Conservation (phyloP, 1,140 invertebrate genomes). For the Proales similis region DNA sequence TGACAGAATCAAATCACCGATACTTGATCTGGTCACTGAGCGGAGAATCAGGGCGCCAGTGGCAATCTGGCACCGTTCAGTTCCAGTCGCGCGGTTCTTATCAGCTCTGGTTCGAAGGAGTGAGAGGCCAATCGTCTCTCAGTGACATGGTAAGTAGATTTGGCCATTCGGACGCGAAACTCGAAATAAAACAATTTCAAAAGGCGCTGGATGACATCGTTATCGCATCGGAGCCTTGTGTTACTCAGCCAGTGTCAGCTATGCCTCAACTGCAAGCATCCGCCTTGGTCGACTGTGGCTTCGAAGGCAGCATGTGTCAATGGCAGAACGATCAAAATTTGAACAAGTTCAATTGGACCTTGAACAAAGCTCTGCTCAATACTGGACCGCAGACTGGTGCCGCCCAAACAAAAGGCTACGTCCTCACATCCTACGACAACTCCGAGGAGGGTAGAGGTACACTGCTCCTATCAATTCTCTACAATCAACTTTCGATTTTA, state of each 20-base stretch:
- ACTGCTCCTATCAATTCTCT: not conserved
- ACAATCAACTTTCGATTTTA: not conserved
- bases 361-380: not conserved
- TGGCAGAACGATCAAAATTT: slow-evolving; percentile 10
- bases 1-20: not conserved
- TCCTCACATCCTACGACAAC: slow-evolving; percentile 40
- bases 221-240: slow-evolving; percentile 6
- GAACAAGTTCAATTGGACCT: slow-evolving; percentile 34
- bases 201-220: slow-evolving; percentile 32
- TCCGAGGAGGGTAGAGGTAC: not conserved
- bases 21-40: slow-evolving; percentile 17
- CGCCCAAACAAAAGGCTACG: slow-evolving; percentile 38
- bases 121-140: slow-evolving; percentile 60
- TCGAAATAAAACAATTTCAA: not conserved
- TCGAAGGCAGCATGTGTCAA: slow-evolving; percentile 54
- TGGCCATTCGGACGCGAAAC: not conserved
- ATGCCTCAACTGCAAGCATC: slow-evolving; percentile 3
- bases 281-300: slow-evolving; percentile 57
- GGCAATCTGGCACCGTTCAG: slow-evolving; percentile 19
- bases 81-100: slow-evolving; percentile 7
- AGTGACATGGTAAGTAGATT: slow-evolving; percentile 60
- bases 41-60: slow-evolving; percentile 8
- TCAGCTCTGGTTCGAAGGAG: slow-evolving; percentile 52
- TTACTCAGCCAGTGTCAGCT: slow-evolving; percentile 14
- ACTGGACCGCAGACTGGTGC: slow-evolving; percentile 36